phyloP scores from a whole-genome alignment of 2,797 vertebrate genomes.

The Microcaecilia unicolor region DNA sequence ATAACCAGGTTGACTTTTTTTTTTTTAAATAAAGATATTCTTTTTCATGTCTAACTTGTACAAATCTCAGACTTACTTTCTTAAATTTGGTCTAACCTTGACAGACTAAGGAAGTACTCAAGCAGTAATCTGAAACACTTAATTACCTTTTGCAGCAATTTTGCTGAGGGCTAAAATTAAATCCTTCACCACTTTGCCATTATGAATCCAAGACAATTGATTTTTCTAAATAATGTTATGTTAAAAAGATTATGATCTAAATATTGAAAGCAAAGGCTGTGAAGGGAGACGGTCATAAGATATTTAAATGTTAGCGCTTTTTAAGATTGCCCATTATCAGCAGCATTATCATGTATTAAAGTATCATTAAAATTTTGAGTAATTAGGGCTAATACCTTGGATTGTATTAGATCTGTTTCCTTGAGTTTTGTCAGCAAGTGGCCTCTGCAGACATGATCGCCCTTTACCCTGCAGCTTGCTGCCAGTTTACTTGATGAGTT shows the following conservation, averaged over 20 bases:
- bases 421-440: conserved; percentile 39
- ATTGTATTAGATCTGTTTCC: conserved; percentile 47
- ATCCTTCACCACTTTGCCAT: conserved; percentile 50
- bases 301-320: conserved; percentile 44
- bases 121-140: conserved; percentile 50
- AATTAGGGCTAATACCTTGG: conserved; percentile 55
- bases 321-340: conserved; percentile 52
- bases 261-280: conserved; percentile 54
- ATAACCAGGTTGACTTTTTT: too few relatives aligned
- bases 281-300: conserved; percentile 53
- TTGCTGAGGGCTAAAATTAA: conserved; percentile 60
- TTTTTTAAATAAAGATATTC: too few relatives aligned
- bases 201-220: conserved; percentile 63
- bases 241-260: conserved; percentile 60
- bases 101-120: conserved; percentile 42
- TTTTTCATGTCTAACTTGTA: too few relatives aligned
- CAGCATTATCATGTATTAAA: conserved; percentile 50
- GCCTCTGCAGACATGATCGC: conserved; percentile 45
- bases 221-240: conserved; percentile 64
- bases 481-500: conserved; percentile 61
- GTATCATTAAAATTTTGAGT: conserved; percentile 55
- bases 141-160: conserved; percentile 55
- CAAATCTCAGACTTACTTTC: too few relatives aligned
- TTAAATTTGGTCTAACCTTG: conserved; percentile 54
- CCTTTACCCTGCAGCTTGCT: conserved; percentile 45